Conservation (phyloP, 2,113 vertebrate genomes). For the Podarcis muralis region DNA sequence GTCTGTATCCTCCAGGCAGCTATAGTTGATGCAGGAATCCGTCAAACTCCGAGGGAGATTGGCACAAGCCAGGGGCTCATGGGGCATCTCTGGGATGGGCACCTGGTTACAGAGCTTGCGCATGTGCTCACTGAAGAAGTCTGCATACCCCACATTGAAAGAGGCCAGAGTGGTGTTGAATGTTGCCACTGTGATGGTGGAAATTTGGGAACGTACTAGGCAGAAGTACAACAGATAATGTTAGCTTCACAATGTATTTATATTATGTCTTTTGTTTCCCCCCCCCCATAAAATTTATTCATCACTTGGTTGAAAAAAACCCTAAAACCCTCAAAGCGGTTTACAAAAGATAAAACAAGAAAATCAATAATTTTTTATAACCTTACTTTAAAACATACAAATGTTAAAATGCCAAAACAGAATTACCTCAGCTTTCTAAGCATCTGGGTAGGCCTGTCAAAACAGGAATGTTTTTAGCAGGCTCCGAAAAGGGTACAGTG, state of each 20-base stretch:
- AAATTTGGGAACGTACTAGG: constrained; percentile 96
- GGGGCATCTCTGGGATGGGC: constrained; percentile 88
- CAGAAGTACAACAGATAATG: constrained; percentile 19
- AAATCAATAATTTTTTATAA: too few species aligned
- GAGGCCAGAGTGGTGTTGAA: constrained; percentile 98
- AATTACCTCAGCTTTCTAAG: too few species aligned
- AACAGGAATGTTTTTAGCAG: too few species aligned
- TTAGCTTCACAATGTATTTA: constrained; percentile 19
- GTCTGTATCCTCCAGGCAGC: constrained; percentile 93
- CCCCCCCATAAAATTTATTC: neutral
- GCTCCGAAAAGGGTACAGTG: too few species aligned
- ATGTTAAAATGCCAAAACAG: too few species aligned
- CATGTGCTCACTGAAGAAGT: constrained; percentile 99
- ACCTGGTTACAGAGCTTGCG: constrained; percentile 95
- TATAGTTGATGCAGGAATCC: constrained; percentile 99
- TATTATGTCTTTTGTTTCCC: neutral
- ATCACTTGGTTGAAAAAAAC: too few species aligned
- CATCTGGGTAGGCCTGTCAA: too few species aligned
- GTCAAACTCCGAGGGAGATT: constrained; percentile 97
- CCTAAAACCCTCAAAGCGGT: too few species aligned
- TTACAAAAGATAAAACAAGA: too few species aligned
- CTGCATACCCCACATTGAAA: constrained; percentile 96
- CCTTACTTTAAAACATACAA: too few species aligned
- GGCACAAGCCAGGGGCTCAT: constrained; percentile 91
- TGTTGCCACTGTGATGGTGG: constrained; percentile 97